phyloP scores from a whole-genome alignment of 2,113 vertebrate species.

The Salminus brasiliensis region DNA sequence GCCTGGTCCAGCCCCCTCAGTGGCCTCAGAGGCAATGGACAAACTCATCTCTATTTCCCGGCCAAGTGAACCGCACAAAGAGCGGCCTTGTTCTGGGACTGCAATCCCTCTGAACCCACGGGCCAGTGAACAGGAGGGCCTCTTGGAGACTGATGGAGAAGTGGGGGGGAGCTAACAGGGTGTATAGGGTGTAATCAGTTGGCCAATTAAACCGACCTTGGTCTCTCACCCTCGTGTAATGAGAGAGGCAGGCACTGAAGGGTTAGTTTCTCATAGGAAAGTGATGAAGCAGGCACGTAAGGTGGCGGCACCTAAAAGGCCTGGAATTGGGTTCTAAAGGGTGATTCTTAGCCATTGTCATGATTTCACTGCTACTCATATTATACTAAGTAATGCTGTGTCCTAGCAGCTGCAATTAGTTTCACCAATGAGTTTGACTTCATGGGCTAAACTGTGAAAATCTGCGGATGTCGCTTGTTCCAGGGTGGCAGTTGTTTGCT shows the following conservation, averaged over 20 bases:
- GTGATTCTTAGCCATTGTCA: neutral
- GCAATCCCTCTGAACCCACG: conserved; percentile 48
- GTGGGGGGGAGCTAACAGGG: conserved; percentile 29
- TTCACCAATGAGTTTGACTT: too few species aligned
- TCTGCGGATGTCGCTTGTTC: too few species aligned
- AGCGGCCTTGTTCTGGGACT: conserved; percentile 60
- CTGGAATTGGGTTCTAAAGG: neutral
- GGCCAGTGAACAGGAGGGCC: conserved; percentile 58
- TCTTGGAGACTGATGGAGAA: conserved; percentile 48
- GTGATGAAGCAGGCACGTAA: neutral
- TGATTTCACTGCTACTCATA: neutral
- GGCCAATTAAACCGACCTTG: conserved; percentile 66
- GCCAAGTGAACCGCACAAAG: conserved; percentile 68
- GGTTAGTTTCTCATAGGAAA: conserved; percentile 44
- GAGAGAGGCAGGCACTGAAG: conserved; percentile 55
- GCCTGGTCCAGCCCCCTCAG: conserved; percentile 44
- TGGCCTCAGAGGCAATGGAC: conserved; percentile 66
- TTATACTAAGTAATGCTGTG: too few species aligned
- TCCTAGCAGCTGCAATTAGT: neutral
- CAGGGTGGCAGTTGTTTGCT: neutral
- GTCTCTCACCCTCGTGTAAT: conserved; percentile 65
- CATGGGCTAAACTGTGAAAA: too few species aligned
- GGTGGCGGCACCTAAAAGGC: neutral
- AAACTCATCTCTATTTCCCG: conserved; percentile 72
- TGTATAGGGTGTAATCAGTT: conserved; percentile 61